phyloP scores from a whole-genome alignment of 2,797 vertebrate genomes.

The Leptatherina wallacei region DNA sequence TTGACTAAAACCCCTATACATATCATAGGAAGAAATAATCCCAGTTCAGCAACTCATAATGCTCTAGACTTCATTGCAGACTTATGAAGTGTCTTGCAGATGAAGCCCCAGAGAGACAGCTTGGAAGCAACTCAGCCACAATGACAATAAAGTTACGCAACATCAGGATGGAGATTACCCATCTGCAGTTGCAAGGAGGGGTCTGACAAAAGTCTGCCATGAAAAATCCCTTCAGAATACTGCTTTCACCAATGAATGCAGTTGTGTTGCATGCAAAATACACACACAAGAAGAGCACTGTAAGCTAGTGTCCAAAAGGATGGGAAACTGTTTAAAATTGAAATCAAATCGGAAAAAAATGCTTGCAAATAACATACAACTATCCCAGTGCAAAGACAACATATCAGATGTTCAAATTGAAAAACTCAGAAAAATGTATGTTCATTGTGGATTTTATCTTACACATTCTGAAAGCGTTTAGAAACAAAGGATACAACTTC shows the following conservation, averaged over 20 bases:
- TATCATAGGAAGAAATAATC: conserved; percentile 60
- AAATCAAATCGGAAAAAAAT: not conserved
- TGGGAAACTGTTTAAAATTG: not conserved
- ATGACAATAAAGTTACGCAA: conserved; percentile 75
- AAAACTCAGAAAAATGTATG: not conserved
- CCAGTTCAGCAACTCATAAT: conserved; percentile 51
- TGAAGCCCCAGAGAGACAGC: conserved; percentile 54
- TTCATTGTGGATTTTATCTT: not conserved
- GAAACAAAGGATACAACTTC: no score
- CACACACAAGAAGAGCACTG: not conserved
- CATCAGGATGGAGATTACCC: conserved; percentile 62
- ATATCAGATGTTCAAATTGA: not conserved
- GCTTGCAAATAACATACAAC: no score
- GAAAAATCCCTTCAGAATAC: conserved; percentile 57
- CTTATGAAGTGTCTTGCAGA: conserved; percentile 68
- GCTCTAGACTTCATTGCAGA: conserved; percentile 59
- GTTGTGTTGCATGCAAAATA: conserved; percentile 8
- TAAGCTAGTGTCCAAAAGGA: not conserved
- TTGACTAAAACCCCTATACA: conserved; percentile 49
- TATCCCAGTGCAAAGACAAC: not conserved
- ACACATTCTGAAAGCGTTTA: not conserved
- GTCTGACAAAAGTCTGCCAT: conserved; percentile 53
- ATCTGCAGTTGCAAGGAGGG: conserved; percentile 58
- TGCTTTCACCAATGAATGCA: conserved; percentile 2
- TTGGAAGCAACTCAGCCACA: conserved; percentile 70